These are phyloP conservation scores for Phalacrocorax pelagicus DNA, from an alignment of 2,113 vertebrate genomes.

Conservation along the genomic window DNA sequence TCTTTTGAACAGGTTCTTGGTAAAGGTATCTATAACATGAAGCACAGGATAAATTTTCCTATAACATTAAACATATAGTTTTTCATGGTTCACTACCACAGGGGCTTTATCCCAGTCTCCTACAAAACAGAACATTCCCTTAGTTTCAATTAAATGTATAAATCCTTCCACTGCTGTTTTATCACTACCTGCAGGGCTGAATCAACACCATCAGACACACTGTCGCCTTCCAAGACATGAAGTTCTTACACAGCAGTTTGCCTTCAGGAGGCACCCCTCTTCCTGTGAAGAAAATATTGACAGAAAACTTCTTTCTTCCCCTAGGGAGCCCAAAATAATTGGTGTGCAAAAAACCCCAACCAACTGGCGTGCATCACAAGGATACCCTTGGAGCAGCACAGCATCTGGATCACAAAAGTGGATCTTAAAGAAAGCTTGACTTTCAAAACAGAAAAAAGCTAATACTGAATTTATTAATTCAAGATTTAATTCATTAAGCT, in stretches of 20 bases:
- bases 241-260: background rate
- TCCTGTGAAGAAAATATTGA: background rate
- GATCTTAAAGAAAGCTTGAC: background rate
- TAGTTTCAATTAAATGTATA: background rate
- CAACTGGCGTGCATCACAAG: background rate
- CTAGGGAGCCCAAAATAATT: background rate
- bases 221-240: background rate
- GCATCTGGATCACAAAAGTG: background rate
- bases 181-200: background rate
- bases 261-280: background rate
- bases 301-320: background rate
- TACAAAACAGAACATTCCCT: background rate
- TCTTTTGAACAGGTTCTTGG: background rate
- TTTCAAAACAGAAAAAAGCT: background rate
- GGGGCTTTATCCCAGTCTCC: background rate
- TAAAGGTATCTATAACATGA: background rate
- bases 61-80: background rate
- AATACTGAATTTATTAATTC: background rate
- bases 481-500: slow-evolving; percentile 23
- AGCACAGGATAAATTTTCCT: background rate
- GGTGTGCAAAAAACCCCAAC: too few relatives aligned
- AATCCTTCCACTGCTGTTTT: background rate
- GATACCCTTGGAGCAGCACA: background rate
- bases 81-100: background rate
- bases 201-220: background rate